Evolutionary conservation across 1,140 invertebrate species (phyloP).

Genomic region (Lepidurus packardi): DNA sequence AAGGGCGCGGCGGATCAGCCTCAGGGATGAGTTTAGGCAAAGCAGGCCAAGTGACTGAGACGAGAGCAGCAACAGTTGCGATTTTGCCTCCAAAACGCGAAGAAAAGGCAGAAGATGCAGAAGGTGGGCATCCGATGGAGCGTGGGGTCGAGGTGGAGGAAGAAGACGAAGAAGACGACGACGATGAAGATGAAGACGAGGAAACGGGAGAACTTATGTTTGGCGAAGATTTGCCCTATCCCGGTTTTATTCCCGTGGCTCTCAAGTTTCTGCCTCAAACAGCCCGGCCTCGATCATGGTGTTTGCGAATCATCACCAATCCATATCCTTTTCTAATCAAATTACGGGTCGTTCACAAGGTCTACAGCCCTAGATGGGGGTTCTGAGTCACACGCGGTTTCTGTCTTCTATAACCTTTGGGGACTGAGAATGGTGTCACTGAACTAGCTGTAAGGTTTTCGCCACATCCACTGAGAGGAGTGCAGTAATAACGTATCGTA

Average conservation of each 20-base stretch:
- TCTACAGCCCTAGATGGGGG: neutral
- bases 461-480: no score
- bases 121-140: constrained; percentile 39
- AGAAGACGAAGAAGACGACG: constrained; percentile 39
- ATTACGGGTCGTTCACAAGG: neutral
- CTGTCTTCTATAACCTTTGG: neutral
- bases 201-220: constrained; percentile 38
- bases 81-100: neutral
- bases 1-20: neutral
- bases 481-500: no score
- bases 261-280: constrained; percentile 80
- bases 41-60: constrained; percentile 29
- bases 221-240: constrained; percentile 62
- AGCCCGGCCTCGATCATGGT: constrained; percentile 79
- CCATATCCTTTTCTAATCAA: constrained; percentile 85
- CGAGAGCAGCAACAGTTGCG: neutral
- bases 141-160: constrained; percentile 39
- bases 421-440: no score
- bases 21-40: neutral
- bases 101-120: constrained; percentile 38
- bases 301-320: constrained; percentile 91
- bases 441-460: no score
- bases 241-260: constrained; percentile 75
- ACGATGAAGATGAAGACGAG: constrained; percentile 32
- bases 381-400: neutral